Base-by-base conservation (phyloP, 2,888 invertebrate genomes). In the Habrosyne pyritoides region DNA sequence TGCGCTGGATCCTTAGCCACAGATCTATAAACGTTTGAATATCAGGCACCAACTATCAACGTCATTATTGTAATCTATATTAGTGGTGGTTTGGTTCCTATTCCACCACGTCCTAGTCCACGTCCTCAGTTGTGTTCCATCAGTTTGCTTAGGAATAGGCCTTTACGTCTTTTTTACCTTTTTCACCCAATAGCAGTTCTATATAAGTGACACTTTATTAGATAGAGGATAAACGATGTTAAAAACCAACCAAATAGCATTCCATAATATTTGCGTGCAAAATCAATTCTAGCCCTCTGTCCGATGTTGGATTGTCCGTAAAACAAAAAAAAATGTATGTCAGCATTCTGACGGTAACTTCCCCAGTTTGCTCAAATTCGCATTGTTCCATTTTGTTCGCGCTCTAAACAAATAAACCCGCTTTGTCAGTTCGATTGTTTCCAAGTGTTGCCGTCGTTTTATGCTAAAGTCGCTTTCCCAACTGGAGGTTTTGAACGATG, bases 381-480 rank as follows among this genome's bases (percentile, higher is more conserved):
- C 64, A 63, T 57, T 71, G 67, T 71, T 66, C 69, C 63, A 66
- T 75, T 75, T 73, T 72, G 67, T 72, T 72, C 64, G 62, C 66
- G 55, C 64, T 67, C 61, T 64, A 67, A 69, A 69, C 71, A 78
- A 79, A 79, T 71, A 76, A 64, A 63, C 61, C 53, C 54, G 67
- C 65, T 67, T 68, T 67, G 68, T 59, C 57, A 53, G 60, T 65
- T 60, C 70, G 66, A 72, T 77, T 73, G 72, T 73, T 73, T 56
- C 64, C 68, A 67, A 73, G 69, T 68, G 69, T 67, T 69, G 61
- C 57, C 59, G 67, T 63, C 64, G 56, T 74, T 71, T 64, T 64
- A 60, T 59, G 63, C 56, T 61, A 42, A 42, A 54, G 53, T 62
- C 57, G 58, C 54, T 56, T 64, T 54, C 53, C 46, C 59, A 56